A percentile compares a stretch with the other conserved stretches of the same genome.
Evolutionary conservation across 2,113 vertebrate genomes (phyloP).

Genomic region (Callocephalon fimbriatum): DNA sequence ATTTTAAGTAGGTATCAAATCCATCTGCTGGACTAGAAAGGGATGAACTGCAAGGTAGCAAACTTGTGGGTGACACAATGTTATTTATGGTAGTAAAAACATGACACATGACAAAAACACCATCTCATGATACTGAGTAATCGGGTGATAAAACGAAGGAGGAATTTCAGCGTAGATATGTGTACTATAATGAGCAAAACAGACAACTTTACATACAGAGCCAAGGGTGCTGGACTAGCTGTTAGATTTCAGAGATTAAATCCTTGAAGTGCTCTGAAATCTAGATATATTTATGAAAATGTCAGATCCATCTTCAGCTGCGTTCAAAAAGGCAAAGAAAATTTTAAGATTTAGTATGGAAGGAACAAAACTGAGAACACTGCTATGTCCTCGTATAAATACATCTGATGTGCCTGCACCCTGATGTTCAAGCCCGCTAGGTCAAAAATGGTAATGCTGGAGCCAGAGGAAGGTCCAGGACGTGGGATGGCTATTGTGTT

Average conservation of each 20-base stretch:
- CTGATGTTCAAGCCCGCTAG: not conserved
- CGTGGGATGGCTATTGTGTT: not conserved
- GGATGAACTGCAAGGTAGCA: not conserved
- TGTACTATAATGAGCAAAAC: not conserved
- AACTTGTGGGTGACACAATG: not conserved
- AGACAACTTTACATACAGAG: not conserved
- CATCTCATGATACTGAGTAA: constrained; percentile 46
- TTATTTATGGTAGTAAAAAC: constrained; percentile 39
- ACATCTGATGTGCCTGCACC: not conserved
- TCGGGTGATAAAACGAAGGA: not conserved
- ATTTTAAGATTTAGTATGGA: not conserved
- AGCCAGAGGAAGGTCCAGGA: not conserved
- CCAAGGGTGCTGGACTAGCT: not conserved
- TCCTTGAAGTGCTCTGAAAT: not conserved
- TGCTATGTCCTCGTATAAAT: not conserved
- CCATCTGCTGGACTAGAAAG: not conserved
- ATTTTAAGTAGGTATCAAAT: not conserved
- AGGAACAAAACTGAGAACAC: not conserved
- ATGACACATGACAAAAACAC: not conserved
- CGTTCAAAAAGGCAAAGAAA: not conserved
- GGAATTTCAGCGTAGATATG: not conserved
- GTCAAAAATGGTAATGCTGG: not conserved
- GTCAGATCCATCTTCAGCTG: not conserved
- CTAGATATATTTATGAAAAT: not conserved
- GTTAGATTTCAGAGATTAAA: not conserved